Conservation (phyloP, 2,113 vertebrate genomes). For the Phrynosoma blainvillii region DNA sequence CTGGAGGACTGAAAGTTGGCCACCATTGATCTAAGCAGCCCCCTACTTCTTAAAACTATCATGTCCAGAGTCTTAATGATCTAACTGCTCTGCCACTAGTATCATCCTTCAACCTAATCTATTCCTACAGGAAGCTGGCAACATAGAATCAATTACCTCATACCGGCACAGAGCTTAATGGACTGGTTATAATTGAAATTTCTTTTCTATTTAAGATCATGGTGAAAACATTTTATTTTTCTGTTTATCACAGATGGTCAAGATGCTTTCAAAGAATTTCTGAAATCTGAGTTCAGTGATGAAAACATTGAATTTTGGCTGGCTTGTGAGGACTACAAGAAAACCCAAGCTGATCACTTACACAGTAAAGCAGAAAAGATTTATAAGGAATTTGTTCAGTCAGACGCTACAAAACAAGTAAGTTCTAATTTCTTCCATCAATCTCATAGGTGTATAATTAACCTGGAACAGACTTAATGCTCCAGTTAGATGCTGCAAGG, state of each 20-base stretch:
- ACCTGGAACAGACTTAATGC: background rate
- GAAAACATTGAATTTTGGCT: constrained; percentile 95
- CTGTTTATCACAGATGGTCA: constrained; percentile 77
- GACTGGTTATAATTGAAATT: background rate
- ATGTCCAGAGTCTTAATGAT: too few relatives aligned
- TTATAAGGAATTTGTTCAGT: constrained; percentile 85
- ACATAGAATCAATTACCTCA: background rate
- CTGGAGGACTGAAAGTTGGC: too few relatives aligned
- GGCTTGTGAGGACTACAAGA: constrained; percentile 90
- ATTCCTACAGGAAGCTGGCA: too few relatives aligned
- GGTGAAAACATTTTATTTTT: constrained; percentile 1
- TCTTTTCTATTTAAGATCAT: background rate
- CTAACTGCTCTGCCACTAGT: too few relatives aligned
- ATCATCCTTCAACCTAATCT: too few relatives aligned
- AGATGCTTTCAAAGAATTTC: constrained; percentile 83
- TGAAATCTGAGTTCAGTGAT: constrained; percentile 92
- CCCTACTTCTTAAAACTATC: too few relatives aligned
- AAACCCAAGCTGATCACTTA: constrained; percentile 75
- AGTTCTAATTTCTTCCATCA: constrained; percentile 3
- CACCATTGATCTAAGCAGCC: too few relatives aligned
- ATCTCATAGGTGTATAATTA: background rate
- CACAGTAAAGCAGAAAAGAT: constrained; percentile 84
- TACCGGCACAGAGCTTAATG: background rate
- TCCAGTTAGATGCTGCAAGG: background rate
- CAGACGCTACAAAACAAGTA: constrained; percentile 88